Percentiles rank a stretch among this genome's conserved stretches.
These are phyloP conservation scores for Pyrgus malvae DNA, from an alignment of 2,888 invertebrate genomes.

Conservation along the genomic window DNA sequence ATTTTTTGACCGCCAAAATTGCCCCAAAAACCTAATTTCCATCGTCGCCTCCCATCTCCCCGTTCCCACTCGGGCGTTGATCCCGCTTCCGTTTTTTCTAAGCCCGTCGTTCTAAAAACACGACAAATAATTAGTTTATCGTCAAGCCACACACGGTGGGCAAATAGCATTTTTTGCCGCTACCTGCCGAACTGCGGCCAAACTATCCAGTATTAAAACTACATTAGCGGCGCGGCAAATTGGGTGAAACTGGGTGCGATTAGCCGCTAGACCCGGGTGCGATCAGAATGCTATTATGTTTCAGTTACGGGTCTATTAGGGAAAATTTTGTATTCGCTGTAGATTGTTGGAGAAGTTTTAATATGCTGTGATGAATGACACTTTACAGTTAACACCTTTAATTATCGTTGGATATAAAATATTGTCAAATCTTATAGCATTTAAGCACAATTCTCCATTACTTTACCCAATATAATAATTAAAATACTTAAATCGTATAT, in stretches of 20 bases:
- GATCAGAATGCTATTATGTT: conserved; percentile 19
- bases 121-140: conserved; percentile 65
- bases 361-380: no score
- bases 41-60: conserved; percentile 8
- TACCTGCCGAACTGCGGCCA: conserved; percentile 60
- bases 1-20: conserved; percentile 2
- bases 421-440: no score
- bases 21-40: conserved; percentile 30
- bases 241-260: conserved; percentile 50
- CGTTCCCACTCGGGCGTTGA: not conserved
- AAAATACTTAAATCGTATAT: no score
- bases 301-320: conserved; percentile 6
- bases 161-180: conserved; percentile 61
- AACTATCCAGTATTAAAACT: conserved; percentile 66
- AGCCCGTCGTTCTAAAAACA: conserved; percentile 40
- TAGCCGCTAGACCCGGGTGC: no score
- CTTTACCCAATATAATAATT: no score
- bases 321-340: no score
- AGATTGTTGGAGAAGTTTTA: no score
- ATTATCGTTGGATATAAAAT: no score
- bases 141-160: conserved; percentile 67
- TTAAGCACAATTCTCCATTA: no score
- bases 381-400: no score
- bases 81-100: conserved; percentile 35
- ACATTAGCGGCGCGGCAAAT: conserved; percentile 52